Conservation (phyloP, 2,113 vertebrate species). For the Eonycteris spelaea region DNA sequence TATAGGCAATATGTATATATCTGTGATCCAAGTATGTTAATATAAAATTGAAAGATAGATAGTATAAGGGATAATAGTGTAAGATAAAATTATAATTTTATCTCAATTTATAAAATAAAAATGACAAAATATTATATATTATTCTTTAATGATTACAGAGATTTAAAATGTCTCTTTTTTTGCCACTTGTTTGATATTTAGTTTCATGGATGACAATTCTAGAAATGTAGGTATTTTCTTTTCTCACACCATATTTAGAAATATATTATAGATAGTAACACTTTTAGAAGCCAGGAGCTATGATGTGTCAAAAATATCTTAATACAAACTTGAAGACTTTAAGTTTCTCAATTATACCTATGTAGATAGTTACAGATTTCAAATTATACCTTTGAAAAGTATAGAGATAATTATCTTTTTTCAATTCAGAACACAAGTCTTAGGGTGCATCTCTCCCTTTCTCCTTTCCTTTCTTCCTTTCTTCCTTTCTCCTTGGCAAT, state of each 20-base stretch:
- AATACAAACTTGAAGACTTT: background rate
- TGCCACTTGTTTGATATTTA: background rate
- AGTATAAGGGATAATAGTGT: background rate
- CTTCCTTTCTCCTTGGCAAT: background rate
- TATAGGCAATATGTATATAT: background rate
- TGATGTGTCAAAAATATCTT: background rate
- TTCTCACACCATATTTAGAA: background rate
- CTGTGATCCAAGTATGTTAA: background rate
- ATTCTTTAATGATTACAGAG: background rate
- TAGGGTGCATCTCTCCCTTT: background rate
- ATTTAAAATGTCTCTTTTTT: background rate
- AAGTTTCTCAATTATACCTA: background rate
- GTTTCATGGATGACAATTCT: background rate
- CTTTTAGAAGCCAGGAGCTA: background rate
- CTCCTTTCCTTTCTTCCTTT: background rate
- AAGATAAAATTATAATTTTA: background rate
- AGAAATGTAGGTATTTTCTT: background rate
- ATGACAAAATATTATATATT: background rate
- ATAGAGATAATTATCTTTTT: background rate
- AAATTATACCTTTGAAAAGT: background rate
- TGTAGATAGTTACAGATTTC: background rate
- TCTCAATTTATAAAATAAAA: background rate
- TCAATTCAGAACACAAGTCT: background rate
- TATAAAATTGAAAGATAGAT: background rate
- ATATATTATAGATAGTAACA: background rate